Base-by-base conservation (phyloP, 2,888 invertebrate species). In the Helleia helle region DNA sequence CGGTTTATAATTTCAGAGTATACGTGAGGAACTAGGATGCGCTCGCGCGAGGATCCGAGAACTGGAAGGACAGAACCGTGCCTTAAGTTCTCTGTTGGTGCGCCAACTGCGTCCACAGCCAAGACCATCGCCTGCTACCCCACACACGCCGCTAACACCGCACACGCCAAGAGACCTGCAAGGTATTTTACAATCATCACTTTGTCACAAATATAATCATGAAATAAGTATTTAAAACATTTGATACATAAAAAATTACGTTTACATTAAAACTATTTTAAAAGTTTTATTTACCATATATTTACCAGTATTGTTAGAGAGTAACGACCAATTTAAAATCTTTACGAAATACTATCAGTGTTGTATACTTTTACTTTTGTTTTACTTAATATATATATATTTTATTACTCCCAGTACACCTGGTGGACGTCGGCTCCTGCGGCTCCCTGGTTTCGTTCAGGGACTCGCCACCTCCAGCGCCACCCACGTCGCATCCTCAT, bases 41-140 rank as follows among this genome's bases (percentile, higher is more conserved):
- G 84, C 94, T 9, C 90, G 92, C 58, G 87, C 87, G 46, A 87
- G 91, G 45, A 92, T 94, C 34, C 89, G 90, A 51, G 93, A 94
- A 63, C 79, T 94, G 51, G 94, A 94, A 70, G 86, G 89, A 18
- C 93, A 94, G 66, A 94, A 94, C 73, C 81, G 89, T 41, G 89
- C 91, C 17, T 79, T 94, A 44, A 91, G 91, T 51, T 86, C 90
- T 5, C 81, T 92, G 52, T 73, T 92, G 47, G 88, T 91, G 44
- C 89, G 91, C 42, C 89, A 90, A 61, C 70, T 90, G 48, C 76
- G 87, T 7, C 86, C 86, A 11, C 71, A 68, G 57, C 81, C 73
- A 9, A 71, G 87, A 4, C 86, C 87, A 8, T 86, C 87, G 46
- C 84, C 87, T 22, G 85, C 87, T 55, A 85, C 87, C 18, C 85